Evolutionary conservation across 2,113 vertebrate genomes (phyloP).

Genomic region (Turnix velox): DNA sequence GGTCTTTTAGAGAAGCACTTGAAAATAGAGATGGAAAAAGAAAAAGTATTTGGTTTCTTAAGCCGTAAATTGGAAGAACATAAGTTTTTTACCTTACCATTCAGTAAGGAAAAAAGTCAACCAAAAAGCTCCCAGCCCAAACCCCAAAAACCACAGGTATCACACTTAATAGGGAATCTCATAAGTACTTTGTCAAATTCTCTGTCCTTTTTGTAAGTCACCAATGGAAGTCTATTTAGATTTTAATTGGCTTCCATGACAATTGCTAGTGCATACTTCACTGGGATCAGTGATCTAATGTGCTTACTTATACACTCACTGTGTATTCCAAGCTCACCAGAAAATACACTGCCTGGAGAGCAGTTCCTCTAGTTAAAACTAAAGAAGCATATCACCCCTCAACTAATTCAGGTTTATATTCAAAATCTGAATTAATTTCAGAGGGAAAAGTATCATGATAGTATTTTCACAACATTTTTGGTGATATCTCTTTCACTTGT

Average conservation of each 20-base stretch:
- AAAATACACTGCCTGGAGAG: background rate
- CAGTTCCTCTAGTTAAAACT: background rate
- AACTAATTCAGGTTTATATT: background rate
- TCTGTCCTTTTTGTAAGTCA: background rate
- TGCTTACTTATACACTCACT: background rate
- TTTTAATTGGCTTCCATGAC: background rate
- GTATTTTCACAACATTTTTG: background rate
- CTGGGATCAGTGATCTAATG: background rate
- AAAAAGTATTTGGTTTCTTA: background rate
- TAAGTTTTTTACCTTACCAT: background rate
- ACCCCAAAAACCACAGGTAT: accelerated
- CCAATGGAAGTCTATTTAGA: background rate
- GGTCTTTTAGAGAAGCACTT: background rate
- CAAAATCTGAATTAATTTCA: background rate
- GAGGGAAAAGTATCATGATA: background rate
- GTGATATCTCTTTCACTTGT: background rate
- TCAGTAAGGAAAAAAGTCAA: background rate
- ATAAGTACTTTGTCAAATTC: background rate
- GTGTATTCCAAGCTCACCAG: background rate
- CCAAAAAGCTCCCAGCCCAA: accelerated
- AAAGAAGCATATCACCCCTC: background rate
- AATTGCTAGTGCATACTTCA: background rate
- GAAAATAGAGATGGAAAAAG: background rate
- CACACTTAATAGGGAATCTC: background rate
- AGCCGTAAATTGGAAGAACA: background rate